These are phyloP conservation scores for Drosophila rubida DNA, from an alignment of 2,888 invertebrate species.

Conservation along the genomic window DNA sequence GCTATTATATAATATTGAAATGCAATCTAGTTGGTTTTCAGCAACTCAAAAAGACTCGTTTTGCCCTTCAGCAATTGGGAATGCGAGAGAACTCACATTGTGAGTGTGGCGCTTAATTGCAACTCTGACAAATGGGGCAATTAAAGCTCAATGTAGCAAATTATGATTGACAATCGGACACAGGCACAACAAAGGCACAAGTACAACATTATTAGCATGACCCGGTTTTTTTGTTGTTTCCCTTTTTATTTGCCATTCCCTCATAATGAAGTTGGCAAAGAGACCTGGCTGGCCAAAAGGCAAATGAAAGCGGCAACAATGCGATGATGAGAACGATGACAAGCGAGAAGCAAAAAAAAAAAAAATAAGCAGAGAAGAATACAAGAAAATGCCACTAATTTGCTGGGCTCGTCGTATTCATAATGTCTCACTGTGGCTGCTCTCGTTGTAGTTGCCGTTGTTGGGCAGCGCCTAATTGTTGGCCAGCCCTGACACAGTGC, in stretches of 20 bases:
- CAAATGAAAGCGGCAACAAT: slow-evolving; percentile 54
- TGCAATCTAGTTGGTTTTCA: not conserved
- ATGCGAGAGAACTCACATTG: not conserved
- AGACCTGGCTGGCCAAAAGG: slow-evolving; percentile 38
- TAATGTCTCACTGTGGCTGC: slow-evolving; percentile 25
- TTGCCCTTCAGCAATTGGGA: not conserved
- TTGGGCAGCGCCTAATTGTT: slow-evolving; percentile 67
- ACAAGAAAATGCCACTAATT: slow-evolving; percentile 59
- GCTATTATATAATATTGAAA: not conserved
- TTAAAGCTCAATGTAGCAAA: slow-evolving; percentile 64
- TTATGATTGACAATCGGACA: slow-evolving; percentile 64
- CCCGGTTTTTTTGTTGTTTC: slow-evolving; percentile 49
- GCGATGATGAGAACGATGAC: slow-evolving; percentile 52
- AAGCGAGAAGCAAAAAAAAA: slow-evolving; percentile 16
- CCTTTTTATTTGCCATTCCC: slow-evolving; percentile 25
- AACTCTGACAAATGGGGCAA: slow-evolving; percentile 59
- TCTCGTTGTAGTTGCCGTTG: slow-evolving; percentile 14
- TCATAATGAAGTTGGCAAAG: slow-evolving; percentile 71
- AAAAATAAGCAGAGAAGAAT: slow-evolving; percentile 17
- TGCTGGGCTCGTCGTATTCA: slow-evolving; percentile 63
- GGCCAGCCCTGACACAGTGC: slow-evolving; percentile 78
- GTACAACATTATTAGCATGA: slow-evolving; percentile 61
- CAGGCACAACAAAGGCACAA: slow-evolving; percentile 24
- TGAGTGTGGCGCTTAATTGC: slow-evolving; percentile 7
- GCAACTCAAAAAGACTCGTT: not conserved